Conservation (phyloP, 2,797 vertebrate genomes). For the Leptodactylus fallax region DNA sequence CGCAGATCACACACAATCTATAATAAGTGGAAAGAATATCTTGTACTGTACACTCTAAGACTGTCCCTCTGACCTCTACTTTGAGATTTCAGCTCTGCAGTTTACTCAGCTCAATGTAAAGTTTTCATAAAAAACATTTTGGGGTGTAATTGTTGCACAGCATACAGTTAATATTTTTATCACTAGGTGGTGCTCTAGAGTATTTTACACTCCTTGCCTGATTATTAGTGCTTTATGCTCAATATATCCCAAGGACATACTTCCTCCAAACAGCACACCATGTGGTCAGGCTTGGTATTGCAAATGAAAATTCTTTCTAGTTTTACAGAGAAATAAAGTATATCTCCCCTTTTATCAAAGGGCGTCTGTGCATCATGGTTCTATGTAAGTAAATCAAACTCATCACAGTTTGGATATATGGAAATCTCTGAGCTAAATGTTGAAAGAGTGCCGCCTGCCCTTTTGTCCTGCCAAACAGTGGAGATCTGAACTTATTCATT, state of each 20-base stretch:
- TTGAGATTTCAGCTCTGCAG: not conserved
- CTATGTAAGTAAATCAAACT: not conserved
- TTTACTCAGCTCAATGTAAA: too few relatives aligned
- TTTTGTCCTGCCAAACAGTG: not conserved
- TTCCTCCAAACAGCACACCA: not conserved
- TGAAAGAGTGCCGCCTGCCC: not conserved
- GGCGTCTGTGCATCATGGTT: not conserved
- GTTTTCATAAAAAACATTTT: too few relatives aligned
- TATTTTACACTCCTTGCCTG: not conserved
- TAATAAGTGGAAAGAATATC: not conserved
- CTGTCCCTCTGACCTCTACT: too few relatives aligned
- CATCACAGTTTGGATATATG: not conserved
- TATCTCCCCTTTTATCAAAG: not conserved
- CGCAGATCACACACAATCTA: not conserved
- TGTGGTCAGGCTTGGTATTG: conserved; percentile 1
- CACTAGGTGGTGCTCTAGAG: not conserved
- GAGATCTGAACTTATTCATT: too few relatives aligned
- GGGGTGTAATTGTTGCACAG: not conserved
- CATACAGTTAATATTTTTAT: not conserved
- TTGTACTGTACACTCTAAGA: too few relatives aligned
- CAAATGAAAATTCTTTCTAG: not conserved
- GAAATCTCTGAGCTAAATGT: not conserved
- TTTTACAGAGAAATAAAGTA: not conserved
- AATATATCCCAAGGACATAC: not conserved
- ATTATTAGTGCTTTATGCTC: not conserved